phyloP scores from a whole-genome alignment of 2,113 vertebrate species.

The Apistogramma diplotaenia region DNA sequence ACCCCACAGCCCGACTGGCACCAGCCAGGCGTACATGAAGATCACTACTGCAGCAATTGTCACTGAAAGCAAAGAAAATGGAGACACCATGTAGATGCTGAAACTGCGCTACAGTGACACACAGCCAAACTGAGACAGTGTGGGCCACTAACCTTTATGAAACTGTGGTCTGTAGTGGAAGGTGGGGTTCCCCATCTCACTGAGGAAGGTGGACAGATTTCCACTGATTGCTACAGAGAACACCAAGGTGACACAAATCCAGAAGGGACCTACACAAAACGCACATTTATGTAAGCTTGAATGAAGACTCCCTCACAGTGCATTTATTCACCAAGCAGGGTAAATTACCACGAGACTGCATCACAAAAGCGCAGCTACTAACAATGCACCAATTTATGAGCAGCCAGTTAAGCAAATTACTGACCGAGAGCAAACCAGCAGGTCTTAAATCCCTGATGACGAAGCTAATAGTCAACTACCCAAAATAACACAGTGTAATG shows the following conservation, averaged over 20 bases:
- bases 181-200: slow-evolving; percentile 53
- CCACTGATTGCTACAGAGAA: slow-evolving; percentile 83
- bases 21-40: slow-evolving; percentile 86
- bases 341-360: background rate
- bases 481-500: too few species aligned
- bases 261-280: slow-evolving; percentile 83
- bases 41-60: slow-evolving; percentile 80
- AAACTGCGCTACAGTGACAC: rapidly evolving
- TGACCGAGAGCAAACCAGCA: too few species aligned
- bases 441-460: too few species aligned
- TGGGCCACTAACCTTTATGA: slow-evolving; percentile 79
- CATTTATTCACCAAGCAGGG: background rate
- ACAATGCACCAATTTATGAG: background rate
- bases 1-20: slow-evolving; percentile 83
- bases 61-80: slow-evolving; percentile 64
- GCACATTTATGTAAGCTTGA: background rate
- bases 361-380: background rate
- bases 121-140: background rate
- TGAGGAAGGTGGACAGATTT: slow-evolving; percentile 80
- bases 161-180: slow-evolving; percentile 86
- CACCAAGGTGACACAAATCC: slow-evolving; percentile 87
- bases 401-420: too few species aligned
- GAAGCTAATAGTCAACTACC: too few species aligned
- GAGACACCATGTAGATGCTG: background rate
- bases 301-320: background rate